Conservation (phyloP, 2,797 vertebrate genomes). For the Heliangelus exortis region DNA sequence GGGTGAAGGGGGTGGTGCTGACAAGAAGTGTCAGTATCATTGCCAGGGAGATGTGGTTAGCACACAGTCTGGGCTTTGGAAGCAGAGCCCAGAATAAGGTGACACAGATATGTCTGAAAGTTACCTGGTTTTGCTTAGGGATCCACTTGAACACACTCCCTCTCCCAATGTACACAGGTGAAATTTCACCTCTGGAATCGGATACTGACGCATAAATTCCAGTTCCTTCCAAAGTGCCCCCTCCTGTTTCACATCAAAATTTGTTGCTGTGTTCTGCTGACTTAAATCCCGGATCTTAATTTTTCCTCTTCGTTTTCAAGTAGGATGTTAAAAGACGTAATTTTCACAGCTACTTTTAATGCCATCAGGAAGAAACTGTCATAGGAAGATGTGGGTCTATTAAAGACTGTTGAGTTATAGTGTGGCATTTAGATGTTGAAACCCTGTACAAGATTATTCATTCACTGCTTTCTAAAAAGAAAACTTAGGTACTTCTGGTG, state of each 20-base stretch:
- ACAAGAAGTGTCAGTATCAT: fast-evolving
- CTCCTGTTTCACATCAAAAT: neutral
- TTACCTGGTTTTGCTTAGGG: neutral
- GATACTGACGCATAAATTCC: neutral
- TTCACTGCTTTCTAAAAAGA: neutral
- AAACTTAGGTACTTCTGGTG: neutral
- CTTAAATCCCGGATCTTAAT: neutral
- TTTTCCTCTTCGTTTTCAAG: neutral
- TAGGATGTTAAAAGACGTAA: neutral
- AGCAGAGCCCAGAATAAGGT: neutral
- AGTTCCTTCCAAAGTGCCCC: neutral
- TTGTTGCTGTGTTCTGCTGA: neutral
- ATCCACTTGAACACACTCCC: neutral
- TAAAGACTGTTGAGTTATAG: neutral
- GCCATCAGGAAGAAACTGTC: neutral
- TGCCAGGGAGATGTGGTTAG: neutral
- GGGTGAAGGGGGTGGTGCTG: neutral
- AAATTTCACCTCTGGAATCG: conserved; percentile 28
- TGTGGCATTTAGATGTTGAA: neutral
- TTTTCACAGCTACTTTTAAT: conserved; percentile 21
- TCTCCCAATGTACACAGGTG: neutral
- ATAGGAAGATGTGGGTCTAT: neutral
- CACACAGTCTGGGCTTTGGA: neutral
- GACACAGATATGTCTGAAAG: neutral
- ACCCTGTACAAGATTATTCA: neutral